These are phyloP conservation scores for Pseudochromis fuscus DNA, from an alignment of 2,797 vertebrate species.

Conservation along the genomic window DNA sequence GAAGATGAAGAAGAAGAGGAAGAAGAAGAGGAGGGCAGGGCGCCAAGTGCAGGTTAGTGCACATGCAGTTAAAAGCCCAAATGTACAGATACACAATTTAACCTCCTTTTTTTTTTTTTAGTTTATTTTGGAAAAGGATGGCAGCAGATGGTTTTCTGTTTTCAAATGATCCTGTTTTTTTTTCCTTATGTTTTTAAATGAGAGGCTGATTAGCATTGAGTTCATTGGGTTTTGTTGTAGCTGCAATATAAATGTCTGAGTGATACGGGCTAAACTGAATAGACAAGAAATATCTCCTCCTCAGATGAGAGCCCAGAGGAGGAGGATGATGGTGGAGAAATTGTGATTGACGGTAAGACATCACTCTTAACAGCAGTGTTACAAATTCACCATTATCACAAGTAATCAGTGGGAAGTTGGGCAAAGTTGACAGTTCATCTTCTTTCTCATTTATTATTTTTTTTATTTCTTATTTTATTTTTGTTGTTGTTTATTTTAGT, in stretches of 20 bases:
- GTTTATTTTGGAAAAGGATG: neutral
- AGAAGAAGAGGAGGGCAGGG: slow-evolving; percentile 69
- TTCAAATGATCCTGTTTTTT: neutral
- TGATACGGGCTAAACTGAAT: slow-evolving; percentile 65
- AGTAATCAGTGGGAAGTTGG: slow-evolving; percentile 4
- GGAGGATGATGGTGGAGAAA: slow-evolving; percentile 77
- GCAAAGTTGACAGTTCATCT: neutral
- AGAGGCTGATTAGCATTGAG: neutral
- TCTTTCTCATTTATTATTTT: neutral
- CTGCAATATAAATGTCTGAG: slow-evolving; percentile 56
- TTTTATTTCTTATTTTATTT: neutral
- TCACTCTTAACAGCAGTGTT: slow-evolving; percentile 40
- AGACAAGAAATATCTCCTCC: slow-evolving; percentile 68
- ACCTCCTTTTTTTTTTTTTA: neutral
- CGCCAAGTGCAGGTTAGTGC: slow-evolving; percentile 75
- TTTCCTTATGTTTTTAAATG: slow-evolving; percentile 6
- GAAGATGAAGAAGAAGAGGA: slow-evolving; percentile 71
- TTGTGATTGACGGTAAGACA: slow-evolving; percentile 83
- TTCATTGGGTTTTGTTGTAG: slow-evolving; percentile 42
- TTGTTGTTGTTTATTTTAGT: neutral
- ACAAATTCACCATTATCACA: slow-evolving; percentile 39
- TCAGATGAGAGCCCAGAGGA: slow-evolving; percentile 81
- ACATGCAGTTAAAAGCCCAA: neutral
- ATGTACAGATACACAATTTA: neutral
- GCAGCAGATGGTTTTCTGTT: neutral